A percentile compares a stretch with the other conserved stretches of the same genome.
phyloP scores from a whole-genome alignment of 2,888 invertebrate genomes.

The Osedax fenrisi region DNA sequence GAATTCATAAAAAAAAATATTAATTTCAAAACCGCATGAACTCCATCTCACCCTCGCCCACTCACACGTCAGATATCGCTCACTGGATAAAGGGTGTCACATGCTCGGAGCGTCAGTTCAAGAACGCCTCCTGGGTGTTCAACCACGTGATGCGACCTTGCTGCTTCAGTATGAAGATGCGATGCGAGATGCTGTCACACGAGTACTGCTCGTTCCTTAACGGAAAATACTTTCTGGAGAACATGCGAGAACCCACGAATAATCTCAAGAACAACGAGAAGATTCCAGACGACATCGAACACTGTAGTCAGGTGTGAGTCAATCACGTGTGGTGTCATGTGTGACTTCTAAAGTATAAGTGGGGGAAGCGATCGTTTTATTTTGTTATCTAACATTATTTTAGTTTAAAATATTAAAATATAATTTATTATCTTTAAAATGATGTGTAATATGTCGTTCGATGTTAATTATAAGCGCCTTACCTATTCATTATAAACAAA shows the following conservation, averaged over 20 bases:
- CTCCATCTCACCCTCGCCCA: not conserved
- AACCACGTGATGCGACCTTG: constrained; percentile 15
- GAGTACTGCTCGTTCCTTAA: constrained; percentile 18
- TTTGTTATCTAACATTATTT: no score
- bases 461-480: no score
- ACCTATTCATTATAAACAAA: no score
- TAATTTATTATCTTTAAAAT: no score
- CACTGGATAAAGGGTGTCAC: not conserved
- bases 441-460: no score
- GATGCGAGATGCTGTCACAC: constrained; percentile 5
- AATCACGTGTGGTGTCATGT: no score
- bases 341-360: no score
- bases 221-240: constrained; percentile 1
- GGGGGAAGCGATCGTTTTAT: no score
- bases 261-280: not conserved
- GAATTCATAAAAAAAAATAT: no score
- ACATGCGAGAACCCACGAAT: not conserved
- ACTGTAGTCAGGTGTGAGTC: not conserved
- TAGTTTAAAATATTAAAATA: no score
- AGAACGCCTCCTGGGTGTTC: constrained; percentile 3
- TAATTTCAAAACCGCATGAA: no score
- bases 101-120: constrained; percentile 11
- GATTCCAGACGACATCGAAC: not conserved
- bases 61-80: not conserved
- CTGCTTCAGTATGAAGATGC: constrained; percentile 12